Conservation (phyloP, 2,113 vertebrate genomes). For the western clawed frog (Xenopus tropicalis) region UCB_Xtro_10.0 CM004451.2:51259001-51259500, state of each 20-base stretch:
- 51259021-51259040: no score
- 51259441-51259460: slow-evolving; percentile 37
- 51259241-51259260: slow-evolving; percentile 7
- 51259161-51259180: not conserved
- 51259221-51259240: not conserved
- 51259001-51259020: no score
- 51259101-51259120: no score
- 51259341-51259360: slow-evolving; percentile 42
- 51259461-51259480: slow-evolving; percentile 6
- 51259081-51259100: no score
- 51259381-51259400: slow-evolving; percentile 37
- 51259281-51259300: slow-evolving; percentile 38
- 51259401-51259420: slow-evolving; percentile 26
- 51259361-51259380: slow-evolving; percentile 30
- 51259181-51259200: slow-evolving; percentile 8
- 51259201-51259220: slow-evolving; percentile 1
- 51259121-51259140: no score
- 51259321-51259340: slow-evolving; percentile 36
- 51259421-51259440: slow-evolving; percentile 33
- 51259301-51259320: slow-evolving; percentile 9
- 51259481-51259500: not conserved
- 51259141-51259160: slow-evolving; percentile 6
- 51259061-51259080: no score
- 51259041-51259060: no score
- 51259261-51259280: slow-evolving; percentile 11